Base-by-base conservation (phyloP, 2,888 invertebrate genomes). In the Galerucella pusilla region DNA sequence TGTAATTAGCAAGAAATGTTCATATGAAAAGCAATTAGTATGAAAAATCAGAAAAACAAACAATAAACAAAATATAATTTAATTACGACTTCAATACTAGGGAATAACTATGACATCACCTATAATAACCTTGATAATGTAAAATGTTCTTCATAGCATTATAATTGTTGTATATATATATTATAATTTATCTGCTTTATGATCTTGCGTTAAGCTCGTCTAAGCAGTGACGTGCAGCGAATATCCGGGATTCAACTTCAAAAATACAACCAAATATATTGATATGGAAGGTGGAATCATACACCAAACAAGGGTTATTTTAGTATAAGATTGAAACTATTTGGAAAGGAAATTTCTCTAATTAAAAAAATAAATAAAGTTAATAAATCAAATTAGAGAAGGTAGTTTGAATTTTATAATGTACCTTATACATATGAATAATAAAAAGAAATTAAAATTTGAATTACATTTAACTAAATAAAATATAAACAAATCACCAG, bases 41-140 rank as follows among this genome's bases (percentile, higher is more conserved):
- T 16, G n/a, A 42, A 35, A n/a, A 28, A 61, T 61, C 28, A 35
- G 61, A 35, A 35, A 35, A 35, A 45, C 64, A 5, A 45, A 45
- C 45, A 45, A 35, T 35, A 35, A 74, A 72, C 57, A 54, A 73
- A 66, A 71, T 67, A 60, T 68, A 16, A 57, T 66, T 71, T 52
- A 28, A 57, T 68, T 70, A 59, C 69, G 45, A 73, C n/a, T 28
- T 49, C 54, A 54, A 64, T 61, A 57, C 35, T 28, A 74, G 74
- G 76, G 71, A 76, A 74, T 76, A 74, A 67, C 76, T 59, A 71
- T 76, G 71, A 76, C 68, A 76, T 76, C 74, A 76, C 46, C 59
- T 45, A 12, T 63, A n/a, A 35, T 70, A 25, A 71, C 76, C 76
- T 71, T 76, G 76, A 74, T 68, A 71, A 73, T 70, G 63, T 63